Conservation (phyloP, 1,140 invertebrate species). For the Cyclina sinensis region DNA sequence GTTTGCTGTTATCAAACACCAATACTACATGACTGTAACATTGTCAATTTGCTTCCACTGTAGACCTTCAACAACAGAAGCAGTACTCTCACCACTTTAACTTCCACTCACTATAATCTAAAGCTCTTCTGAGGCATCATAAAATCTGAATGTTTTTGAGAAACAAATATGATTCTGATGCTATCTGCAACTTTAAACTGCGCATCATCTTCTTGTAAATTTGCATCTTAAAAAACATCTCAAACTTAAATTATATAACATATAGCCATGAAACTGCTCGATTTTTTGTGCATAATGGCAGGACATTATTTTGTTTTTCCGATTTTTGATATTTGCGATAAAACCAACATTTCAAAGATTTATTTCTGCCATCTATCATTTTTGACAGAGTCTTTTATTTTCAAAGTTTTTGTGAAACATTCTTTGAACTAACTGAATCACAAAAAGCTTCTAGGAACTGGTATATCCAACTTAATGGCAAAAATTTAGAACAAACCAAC, state of each 20-base stretch:
- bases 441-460: too few species aligned
- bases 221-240: neutral
- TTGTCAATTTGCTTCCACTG: too few species aligned
- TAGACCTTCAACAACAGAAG: too few species aligned
- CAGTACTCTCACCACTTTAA: too few species aligned
- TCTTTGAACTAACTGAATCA: neutral
- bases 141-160: neutral
- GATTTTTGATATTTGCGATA: conserved; percentile 10
- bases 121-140: too few species aligned
- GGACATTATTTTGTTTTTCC: neutral
- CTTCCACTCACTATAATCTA: too few species aligned
- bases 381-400: conserved; percentile 8
- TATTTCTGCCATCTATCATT: conserved; percentile 20
- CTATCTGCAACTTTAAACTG: neutral
- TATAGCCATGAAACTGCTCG: neutral
- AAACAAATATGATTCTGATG: neutral
- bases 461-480: neutral
- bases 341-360: conserved; percentile 9
- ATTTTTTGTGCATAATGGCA: neutral
- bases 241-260: neutral
- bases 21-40: too few species aligned
- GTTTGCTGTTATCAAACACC: too few species aligned
- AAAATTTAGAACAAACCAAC: too few species aligned
- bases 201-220: conserved; percentile 1
- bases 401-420: conserved; percentile 19